phyloP scores from a whole-genome alignment of 2,113 vertebrate genomes.

The Phalacrocorax carbo region DNA sequence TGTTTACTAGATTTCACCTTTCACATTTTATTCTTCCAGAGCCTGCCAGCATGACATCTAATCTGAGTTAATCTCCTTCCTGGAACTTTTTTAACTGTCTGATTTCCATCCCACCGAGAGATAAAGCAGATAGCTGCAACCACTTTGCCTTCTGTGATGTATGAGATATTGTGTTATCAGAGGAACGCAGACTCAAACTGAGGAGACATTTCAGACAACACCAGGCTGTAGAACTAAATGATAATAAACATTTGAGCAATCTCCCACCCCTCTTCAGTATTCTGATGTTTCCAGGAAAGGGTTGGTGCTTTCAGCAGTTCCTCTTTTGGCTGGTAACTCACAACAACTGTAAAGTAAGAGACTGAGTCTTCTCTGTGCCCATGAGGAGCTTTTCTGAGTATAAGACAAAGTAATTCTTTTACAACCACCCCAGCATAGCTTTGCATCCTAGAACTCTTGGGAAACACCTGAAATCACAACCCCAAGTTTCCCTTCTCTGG shows the following conservation, averaged over 20 bases:
- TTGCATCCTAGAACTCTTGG: neutral
- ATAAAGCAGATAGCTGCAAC: neutral
- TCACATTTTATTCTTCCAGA: neutral
- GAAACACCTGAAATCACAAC: neutral
- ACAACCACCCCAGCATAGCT: neutral
- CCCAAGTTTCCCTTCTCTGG: neutral
- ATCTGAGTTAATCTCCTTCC: neutral
- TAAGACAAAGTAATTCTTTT: neutral
- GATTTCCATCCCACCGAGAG: neutral
- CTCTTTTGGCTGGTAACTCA: neutral
- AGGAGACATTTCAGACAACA: neutral
- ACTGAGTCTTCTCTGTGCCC: neutral
- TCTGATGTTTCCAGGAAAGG: neutral
- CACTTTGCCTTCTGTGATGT: neutral
- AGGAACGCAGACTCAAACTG: neutral
- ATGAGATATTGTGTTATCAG: neutral
- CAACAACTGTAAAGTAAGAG: neutral
- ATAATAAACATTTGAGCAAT: neutral
- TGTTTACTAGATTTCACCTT: neutral
- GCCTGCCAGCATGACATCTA: neutral
- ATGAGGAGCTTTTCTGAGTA: neutral
- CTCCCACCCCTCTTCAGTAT: neutral
- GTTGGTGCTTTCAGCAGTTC: neutral
- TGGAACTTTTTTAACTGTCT: neutral
- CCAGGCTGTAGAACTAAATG: neutral